Conservation (phyloP, 2,113 vertebrate species). For the Speoplatyrhinus poulsoni region DNA sequence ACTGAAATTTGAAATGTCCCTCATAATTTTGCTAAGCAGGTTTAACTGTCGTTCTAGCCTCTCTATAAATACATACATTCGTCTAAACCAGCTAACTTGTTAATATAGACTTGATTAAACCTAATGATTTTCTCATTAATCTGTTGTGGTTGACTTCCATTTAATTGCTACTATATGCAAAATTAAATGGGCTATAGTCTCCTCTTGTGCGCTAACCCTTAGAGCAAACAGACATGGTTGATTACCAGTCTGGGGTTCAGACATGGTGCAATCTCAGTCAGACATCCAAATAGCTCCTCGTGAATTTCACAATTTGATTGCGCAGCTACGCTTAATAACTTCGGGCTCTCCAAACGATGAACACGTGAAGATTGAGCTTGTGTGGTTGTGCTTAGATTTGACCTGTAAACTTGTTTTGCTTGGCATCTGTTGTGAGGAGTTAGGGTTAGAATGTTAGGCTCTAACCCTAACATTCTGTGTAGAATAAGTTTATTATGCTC, state of each 20-base stretch:
- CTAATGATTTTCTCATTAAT: constrained; percentile 25
- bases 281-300: constrained; percentile 55
- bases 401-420: constrained; percentile 45
- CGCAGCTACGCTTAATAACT: constrained; percentile 25
- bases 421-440: constrained; percentile 44
- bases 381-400: constrained; percentile 33
- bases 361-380: constrained; percentile 23
- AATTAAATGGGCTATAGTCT: constrained; percentile 26
- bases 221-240: constrained; percentile 50
- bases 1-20: constrained; percentile 48
- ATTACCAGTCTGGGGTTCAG: constrained; percentile 44
- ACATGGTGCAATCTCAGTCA: constrained; percentile 54
- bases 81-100: constrained; percentile 53
- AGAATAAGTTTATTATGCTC: constrained; percentile 26
- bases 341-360: constrained; percentile 18
- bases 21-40: constrained; percentile 52
- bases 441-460: no score
- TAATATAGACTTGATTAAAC: constrained; percentile 43
- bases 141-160: constrained; percentile 15
- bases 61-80: constrained; percentile 34
- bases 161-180: constrained; percentile 28
- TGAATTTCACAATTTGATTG: constrained; percentile 56
- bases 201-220: constrained; percentile 17
- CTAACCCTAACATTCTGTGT: constrained; percentile 53
- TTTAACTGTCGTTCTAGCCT: constrained; percentile 61